Base-by-base conservation (phyloP, 2,797 vertebrate species). In the Mormyrops boulengeri region DNA sequence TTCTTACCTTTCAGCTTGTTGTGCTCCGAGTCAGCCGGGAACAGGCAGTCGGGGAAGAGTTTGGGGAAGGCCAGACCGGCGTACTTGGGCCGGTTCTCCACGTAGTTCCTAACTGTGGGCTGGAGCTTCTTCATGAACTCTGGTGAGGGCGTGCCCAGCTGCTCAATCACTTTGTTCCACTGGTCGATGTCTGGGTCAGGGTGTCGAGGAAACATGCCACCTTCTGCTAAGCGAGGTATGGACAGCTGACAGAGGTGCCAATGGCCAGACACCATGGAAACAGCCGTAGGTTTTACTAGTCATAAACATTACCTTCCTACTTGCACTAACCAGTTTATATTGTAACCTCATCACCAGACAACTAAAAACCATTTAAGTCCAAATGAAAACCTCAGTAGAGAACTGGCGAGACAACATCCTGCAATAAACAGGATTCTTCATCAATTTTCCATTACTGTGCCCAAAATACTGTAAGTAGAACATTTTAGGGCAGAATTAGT, bases 61-160 rank as follows among this genome's bases (percentile, higher is more conserved):
- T 99, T 99, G 89, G 98, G 98, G 89, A 99, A 99, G 22, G 98
- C 98, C 94, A 99, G 98, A 66, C 99, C 99, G 0, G 98, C 97
- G 0, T 99, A 99, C 93, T 99, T 99, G 92, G 99, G 99, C 92
- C 99, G 95, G 95, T 99, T 99, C 95, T 99, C 99, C 34, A 99
- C 99, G 0, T 99, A 99, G 95, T 99, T 99, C 93, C 99, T 97
- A 91, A 99, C 99, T 0, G 99, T 99, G 0, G 99, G 99, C 93
- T 99, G 99, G 41, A 99, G 96, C 93, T 99, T 99, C 96, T 99
- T 99, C 99, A 99, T 99, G 94, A 99, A 99, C 91, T 99, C 99
- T 0, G 98, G 97, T 2, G 96, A 96, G 0, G 99, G 99, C 0
- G 99, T 99, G 88, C 99, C 99, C 91, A 99, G 96, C 95, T 99